Percentiles rank a stretch among this genome's conserved stretches.
These are phyloP conservation scores for Corythornis leucogaster DNA, from an alignment of 2,797 vertebrate genomes.

Conservation along the genomic window DNA sequence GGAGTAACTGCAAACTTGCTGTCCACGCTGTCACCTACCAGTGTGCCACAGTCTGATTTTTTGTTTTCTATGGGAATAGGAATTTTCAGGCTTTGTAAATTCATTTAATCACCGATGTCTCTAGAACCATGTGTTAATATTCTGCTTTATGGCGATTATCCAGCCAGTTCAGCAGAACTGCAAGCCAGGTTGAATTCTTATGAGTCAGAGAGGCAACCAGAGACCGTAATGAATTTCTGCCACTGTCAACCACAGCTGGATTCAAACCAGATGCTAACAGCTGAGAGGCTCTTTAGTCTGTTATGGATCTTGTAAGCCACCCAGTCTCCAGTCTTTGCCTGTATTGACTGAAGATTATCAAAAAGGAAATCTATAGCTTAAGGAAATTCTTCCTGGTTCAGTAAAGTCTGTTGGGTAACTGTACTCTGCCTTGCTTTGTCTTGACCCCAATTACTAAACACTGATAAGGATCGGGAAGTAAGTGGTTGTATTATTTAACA, in stretches of 20 bases:
- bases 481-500: constrained; percentile 72
- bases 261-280: constrained; percentile 65
- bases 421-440: constrained; percentile 52
- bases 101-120: background rate
- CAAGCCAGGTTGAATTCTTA: background rate
- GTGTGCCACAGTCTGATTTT: background rate
- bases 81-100: background rate
- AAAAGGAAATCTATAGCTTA: constrained; percentile 55
- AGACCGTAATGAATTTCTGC: constrained; percentile 42
- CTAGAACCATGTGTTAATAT: background rate
- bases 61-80: background rate
- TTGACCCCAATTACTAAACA: constrained; percentile 70
- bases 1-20: background rate
- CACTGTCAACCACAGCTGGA: constrained; percentile 43
- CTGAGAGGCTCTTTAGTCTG: constrained; percentile 48
- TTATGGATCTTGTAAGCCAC: constrained; percentile 31
- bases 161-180: background rate
- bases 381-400: constrained; percentile 54
- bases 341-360: constrained; percentile 40
- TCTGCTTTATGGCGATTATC: background rate
- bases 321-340: constrained; percentile 31
- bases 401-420: constrained; percentile 38
- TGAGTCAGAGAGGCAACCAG: background rate
- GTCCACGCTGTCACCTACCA: background rate
- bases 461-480: constrained; percentile 65